Evolutionary conservation across 2,888 invertebrate species (phyloP).

Genomic region (Chirona hameri): DNA sequence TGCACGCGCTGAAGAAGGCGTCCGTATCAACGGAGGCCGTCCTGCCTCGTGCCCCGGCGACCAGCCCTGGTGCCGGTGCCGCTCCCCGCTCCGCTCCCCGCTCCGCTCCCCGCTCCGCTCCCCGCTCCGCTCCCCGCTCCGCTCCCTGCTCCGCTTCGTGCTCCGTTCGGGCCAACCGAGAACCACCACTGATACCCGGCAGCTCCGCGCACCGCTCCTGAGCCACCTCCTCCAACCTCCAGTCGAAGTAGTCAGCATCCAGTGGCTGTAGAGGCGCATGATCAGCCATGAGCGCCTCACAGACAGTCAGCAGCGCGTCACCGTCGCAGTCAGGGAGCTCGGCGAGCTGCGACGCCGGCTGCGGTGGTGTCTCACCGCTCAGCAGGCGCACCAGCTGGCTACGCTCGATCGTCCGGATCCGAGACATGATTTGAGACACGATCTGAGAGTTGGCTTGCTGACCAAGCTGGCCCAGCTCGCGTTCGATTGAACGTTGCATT

Average conservation of each 20-base stretch:
- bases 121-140: background rate
- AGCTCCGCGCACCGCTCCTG: background rate
- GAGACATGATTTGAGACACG: background rate
- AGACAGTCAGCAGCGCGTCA: background rate
- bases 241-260: conserved; percentile 1
- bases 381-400: background rate
- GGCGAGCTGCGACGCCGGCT: background rate
- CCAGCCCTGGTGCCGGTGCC: too few species aligned
- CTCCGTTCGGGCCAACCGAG: too few species aligned
- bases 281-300: background rate
- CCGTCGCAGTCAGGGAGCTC: background rate
- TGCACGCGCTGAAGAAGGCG: conserved; percentile 9
- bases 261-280: background rate
- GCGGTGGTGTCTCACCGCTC: background rate
- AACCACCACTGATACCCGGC: background rate
- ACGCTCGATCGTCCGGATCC: background rate
- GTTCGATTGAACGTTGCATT: background rate
- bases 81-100: background rate
- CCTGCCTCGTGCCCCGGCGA: background rate
- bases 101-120: background rate
- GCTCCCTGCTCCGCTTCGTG: background rate
- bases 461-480: background rate
- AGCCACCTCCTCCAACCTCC: conserved; percentile 11
- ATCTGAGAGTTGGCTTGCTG: conserved; percentile 6
- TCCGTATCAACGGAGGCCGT: background rate